Conservation (phyloP, 2,797 vertebrate species). For the Pantherophis vulpinus region DNA sequence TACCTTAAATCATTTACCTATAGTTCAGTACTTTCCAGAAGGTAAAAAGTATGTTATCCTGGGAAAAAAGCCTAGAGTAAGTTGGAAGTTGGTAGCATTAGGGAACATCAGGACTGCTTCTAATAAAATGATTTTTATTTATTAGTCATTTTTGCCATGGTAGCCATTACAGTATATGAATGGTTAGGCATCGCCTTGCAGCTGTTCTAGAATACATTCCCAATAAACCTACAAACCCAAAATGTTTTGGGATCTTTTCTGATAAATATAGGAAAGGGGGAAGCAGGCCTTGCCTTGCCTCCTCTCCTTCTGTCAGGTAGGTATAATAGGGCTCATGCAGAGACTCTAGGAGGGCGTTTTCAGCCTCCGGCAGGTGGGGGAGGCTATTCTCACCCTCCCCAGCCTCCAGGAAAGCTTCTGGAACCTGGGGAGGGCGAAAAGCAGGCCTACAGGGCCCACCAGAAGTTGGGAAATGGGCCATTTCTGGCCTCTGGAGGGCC, state of each 20-base stretch:
- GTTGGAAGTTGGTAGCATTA: not conserved
- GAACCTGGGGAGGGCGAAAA: too few species aligned
- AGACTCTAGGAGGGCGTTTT: too few species aligned
- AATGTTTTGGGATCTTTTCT: not conserved
- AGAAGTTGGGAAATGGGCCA: too few species aligned
- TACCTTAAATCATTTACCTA: not conserved
- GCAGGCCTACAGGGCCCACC: too few species aligned
- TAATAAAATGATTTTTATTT: not conserved
- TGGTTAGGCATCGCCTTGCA: not conserved
- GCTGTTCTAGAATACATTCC: not conserved
- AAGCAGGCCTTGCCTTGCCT: not conserved
- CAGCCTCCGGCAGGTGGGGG: too few species aligned
- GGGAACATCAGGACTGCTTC: not conserved
- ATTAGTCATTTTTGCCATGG: not conserved
- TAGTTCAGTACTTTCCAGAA: not conserved
- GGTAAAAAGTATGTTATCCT: not conserved
- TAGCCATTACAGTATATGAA: not conserved
- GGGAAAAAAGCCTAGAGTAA: not conserved
- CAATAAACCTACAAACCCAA: not conserved
- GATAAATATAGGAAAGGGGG: not conserved
- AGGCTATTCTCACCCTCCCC: too few species aligned
- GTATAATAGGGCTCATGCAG: too few species aligned
- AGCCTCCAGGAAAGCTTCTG: too few species aligned
- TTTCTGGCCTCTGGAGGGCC: too few species aligned
- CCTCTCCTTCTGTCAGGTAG: too few species aligned